A percentile compares a stretch with the other conserved stretches of the same genome.
Conservation (phyloP, 2,888 invertebrate species). For the Idaea aversata region DNA sequence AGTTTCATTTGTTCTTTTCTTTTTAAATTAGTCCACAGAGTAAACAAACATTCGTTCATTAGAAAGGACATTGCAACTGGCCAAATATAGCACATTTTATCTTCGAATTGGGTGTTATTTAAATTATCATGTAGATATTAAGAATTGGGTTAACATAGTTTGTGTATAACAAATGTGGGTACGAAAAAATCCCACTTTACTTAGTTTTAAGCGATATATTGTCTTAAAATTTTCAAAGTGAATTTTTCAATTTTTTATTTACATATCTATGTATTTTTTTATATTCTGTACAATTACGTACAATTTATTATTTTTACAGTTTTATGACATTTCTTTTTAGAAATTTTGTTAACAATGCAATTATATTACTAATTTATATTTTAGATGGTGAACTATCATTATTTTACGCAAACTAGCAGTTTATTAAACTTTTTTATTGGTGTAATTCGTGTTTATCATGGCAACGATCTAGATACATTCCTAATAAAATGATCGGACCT, state of each 20-base stretch:
- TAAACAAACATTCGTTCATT: neutral
- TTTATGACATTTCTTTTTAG: neutral
- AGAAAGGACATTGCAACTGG: neutral
- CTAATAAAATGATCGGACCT: neutral
- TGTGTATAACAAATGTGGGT: constrained; percentile 1
- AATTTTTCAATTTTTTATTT: neutral
- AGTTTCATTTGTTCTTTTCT: neutral
- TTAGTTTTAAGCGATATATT: neutral
- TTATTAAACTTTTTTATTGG: no score
- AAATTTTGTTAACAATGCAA: no score
- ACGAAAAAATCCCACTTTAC: neutral
- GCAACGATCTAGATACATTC: constrained; percentile 2
- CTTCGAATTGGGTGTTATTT: neutral
- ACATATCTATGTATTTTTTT: neutral
- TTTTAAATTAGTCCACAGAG: neutral
- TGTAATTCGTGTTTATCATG: neutral
- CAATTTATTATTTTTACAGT: neutral
- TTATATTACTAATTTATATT: no score
- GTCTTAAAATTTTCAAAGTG: neutral
- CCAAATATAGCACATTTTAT: neutral
- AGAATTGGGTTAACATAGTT: constrained; percentile 3
- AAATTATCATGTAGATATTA: constrained; percentile 2
- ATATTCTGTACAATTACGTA: neutral
- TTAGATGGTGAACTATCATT: no score
- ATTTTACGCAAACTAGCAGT: no score